Conservation (phyloP, 2,888 invertebrate species). For the Agriopis leucophaearia region DNA sequence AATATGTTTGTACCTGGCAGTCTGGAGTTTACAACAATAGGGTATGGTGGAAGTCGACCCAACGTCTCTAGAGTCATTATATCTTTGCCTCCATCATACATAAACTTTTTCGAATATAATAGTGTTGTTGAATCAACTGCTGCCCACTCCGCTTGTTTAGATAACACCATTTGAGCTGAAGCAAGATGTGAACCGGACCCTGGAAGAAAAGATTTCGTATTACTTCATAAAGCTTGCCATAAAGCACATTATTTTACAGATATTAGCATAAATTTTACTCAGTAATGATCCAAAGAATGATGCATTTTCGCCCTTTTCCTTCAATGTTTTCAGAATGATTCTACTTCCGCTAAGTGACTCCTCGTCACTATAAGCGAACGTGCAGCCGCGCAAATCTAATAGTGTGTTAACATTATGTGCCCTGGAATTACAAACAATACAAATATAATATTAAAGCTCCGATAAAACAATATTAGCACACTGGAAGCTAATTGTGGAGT, state of each 20-base stretch:
- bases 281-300: slow-evolving; percentile 86
- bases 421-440: slow-evolving; percentile 60
- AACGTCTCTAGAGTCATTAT: slow-evolving; percentile 86
- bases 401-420: slow-evolving; percentile 86
- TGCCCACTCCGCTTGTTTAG: slow-evolving; percentile 88
- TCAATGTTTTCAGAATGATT: slow-evolving; percentile 82
- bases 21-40: slow-evolving; percentile 87
- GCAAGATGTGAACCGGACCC: slow-evolving; percentile 87
- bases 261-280: slow-evolving; percentile 64
- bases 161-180: slow-evolving; percentile 87
- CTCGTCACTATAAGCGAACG: slow-evolving; percentile 84
- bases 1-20: slow-evolving; percentile 83
- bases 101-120: slow-evolving; percentile 81
- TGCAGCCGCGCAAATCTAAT: slow-evolving; percentile 85
- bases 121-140: slow-evolving; percentile 88
- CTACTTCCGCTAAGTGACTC: slow-evolving; percentile 86
- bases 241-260: neutral
- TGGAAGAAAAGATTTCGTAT: slow-evolving; percentile 46
- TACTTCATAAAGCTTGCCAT: neutral
- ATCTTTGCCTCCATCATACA: slow-evolving; percentile 86
- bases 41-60: slow-evolving; percentile 89
- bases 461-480: slow-evolving; percentile 59
- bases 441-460: slow-evolving; percentile 35
- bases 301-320: slow-evolving; percentile 86
- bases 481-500: slow-evolving; percentile 68